Evolutionary conservation across 2,888 invertebrate genomes (phyloP).

Genomic region (Acrocera orbiculus): DNA sequence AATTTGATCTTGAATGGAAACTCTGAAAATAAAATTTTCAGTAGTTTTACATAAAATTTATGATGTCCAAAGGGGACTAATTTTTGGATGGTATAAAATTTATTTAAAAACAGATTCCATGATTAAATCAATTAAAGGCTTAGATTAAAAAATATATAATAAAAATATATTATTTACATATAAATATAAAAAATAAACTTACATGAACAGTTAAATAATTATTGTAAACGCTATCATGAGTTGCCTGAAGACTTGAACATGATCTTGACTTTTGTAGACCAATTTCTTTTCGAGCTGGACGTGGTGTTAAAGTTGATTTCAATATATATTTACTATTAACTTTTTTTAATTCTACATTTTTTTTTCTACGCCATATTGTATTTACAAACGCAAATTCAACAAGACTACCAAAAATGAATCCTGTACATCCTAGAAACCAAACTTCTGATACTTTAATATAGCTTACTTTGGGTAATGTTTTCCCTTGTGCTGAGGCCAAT

Average conservation of each 20-base stretch:
- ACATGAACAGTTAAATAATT: conserved; percentile 63
- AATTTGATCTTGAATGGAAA: conserved; percentile 42
- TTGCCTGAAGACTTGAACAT: conserved; percentile 44
- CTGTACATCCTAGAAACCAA: conserved; percentile 73
- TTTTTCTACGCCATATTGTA: conserved; percentile 69
- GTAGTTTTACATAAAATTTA: too few relatives aligned
- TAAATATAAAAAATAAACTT: conserved; percentile 21
- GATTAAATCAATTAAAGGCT: too few relatives aligned
- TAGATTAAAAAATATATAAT: not conserved
- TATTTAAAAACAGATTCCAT: too few relatives aligned
- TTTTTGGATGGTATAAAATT: too few relatives aligned
- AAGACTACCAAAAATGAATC: conserved; percentile 69
- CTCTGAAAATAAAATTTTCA: conserved; percentile 36
- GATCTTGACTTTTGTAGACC: conserved; percentile 52
- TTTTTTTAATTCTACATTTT: conserved; percentile 27
- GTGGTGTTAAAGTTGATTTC: conserved; percentile 66
- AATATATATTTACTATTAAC: conserved; percentile 64
- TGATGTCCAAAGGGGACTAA: too few relatives aligned
- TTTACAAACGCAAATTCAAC: conserved; percentile 81
- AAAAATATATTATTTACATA: not conserved
- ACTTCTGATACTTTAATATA: conserved; percentile 81
- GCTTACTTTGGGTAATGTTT: conserved; percentile 72
- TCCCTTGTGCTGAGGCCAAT: conserved; percentile 65
- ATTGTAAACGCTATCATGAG: conserved; percentile 38
- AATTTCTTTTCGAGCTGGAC: conserved; percentile 51